Base-by-base conservation (phyloP, 2,888 invertebrate species). In the Gymnoscelis rufifasciata region DNA sequence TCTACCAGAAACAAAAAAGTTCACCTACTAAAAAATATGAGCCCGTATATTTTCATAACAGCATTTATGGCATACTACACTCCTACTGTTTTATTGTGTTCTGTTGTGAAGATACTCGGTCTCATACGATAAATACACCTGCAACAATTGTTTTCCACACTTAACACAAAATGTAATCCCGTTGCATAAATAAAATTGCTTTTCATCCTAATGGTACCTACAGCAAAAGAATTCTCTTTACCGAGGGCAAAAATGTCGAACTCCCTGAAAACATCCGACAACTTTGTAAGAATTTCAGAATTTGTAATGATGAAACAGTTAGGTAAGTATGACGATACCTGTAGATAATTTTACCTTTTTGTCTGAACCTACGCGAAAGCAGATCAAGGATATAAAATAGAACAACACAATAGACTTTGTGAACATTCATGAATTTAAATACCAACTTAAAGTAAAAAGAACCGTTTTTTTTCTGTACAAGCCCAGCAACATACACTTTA, bases 211-310 rank as follows among this genome's bases (percentile, higher is more conserved):
- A 70, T 63, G 57, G 62, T 63, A 65, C 59, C 46, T 69, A 69
- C 62, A 71, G 69, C 64, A 63, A 62, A 63, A 64, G 70, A 71
- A 74, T 72, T 65, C 70, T 64, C 66, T 68, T 68, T 65, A 60
- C 56, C 48, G 60, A 52, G 58, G 60, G 64, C 68, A 69, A 77
- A 72, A 76, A 73, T 71, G 62, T 70, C 59, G 60, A 71, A 74
- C 66, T 72, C 66, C 56, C 62, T 52, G 47, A 49, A 69, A 77
- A 72, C 69, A 74, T 75, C 60, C 56, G 64, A 70, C 61, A 69
- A 72, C 68, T 75, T 58, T 31, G 62, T 63, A 71, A 74, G 66
- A 71, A 70, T 76, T 76, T 70, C 49, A 71, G 65, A 72, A 71
- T 68, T 71, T 59, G 64, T 62, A 66, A 68, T 67, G 67, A 65